Conservation (phyloP, 2,888 invertebrate genomes). For the Nomada hirtipes region DNA sequence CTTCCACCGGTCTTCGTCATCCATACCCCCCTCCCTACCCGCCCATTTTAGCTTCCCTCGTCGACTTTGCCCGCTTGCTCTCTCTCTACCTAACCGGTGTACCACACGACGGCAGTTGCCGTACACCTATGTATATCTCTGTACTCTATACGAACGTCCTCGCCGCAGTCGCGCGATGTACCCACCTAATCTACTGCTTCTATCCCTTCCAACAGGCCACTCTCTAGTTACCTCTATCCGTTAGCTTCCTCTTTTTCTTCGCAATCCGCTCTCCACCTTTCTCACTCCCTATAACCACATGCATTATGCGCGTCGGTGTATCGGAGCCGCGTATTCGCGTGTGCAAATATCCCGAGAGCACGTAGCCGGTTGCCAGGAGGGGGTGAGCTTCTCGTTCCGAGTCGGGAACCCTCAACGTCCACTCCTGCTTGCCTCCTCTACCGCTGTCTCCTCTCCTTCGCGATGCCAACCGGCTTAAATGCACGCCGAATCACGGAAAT, state of each 20-base stretch:
- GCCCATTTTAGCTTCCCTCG: conserved; percentile 62
- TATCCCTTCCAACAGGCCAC: conserved; percentile 63
- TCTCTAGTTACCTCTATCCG: conserved; percentile 43
- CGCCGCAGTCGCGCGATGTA: conserved; percentile 77
- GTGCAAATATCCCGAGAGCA: conserved; percentile 63
- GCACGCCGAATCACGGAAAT: conserved; percentile 59
- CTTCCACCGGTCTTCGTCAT: not conserved
- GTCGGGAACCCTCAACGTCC: conserved; percentile 26
- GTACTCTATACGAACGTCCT: conserved; percentile 67
- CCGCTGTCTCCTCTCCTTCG: not conserved
- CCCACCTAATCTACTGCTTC: conserved; percentile 78
- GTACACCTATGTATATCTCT: conserved; percentile 60
- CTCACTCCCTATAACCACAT: conserved; percentile 58
- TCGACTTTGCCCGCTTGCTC: conserved; percentile 26
- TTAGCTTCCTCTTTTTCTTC: conserved; percentile 35
- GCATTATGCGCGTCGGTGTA: conserved; percentile 68
- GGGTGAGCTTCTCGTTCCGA: conserved; percentile 44
- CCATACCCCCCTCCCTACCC: conserved; percentile 23
- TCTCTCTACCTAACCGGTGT: conserved; percentile 37
- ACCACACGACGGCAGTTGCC: conserved; percentile 63
- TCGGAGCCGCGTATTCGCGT: conserved; percentile 65
- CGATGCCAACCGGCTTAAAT: conserved; percentile 43
- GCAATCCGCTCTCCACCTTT: conserved; percentile 25
- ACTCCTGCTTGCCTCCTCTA: not conserved
- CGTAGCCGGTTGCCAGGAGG: conserved; percentile 46